A percentile compares a stretch with the other conserved stretches of the same genome.
Evolutionary conservation across 2,888 invertebrate genomes (phyloP).

Genomic region (Hypselothyrea guttata): DNA sequence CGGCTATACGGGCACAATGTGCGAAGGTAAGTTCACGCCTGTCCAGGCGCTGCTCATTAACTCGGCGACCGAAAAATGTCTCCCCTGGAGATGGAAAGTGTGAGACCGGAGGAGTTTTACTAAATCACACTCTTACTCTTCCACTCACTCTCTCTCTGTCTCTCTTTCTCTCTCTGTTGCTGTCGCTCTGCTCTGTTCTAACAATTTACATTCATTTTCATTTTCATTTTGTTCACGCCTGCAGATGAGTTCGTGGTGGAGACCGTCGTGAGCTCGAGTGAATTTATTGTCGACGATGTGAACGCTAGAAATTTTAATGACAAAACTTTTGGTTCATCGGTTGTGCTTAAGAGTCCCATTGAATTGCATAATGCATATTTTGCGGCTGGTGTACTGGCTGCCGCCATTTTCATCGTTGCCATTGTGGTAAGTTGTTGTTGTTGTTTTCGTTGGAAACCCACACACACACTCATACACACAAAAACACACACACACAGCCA

Average conservation of each 20-base stretch:
- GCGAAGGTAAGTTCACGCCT: constrained; percentile 85
- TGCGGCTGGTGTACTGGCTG: constrained; percentile 89
- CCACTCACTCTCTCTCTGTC: not conserved
- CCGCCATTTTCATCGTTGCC: constrained; percentile 89
- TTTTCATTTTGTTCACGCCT: constrained; percentile 38
- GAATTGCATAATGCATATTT: constrained; percentile 90
- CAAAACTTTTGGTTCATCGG: constrained; percentile 82
- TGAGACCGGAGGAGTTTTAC: not conserved
- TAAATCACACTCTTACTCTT: not conserved
- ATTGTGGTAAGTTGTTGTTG: constrained; percentile 85
- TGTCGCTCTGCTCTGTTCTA: constrained; percentile 20
- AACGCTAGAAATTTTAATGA: constrained; percentile 82
- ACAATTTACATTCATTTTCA: constrained; percentile 48
- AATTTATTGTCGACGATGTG: constrained; percentile 82
- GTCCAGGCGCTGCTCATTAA: constrained; percentile 33
- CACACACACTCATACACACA: constrained; percentile 15
- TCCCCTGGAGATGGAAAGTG: constrained; percentile 9
- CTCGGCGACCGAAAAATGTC: constrained; percentile 29
- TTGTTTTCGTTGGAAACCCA: not conserved
- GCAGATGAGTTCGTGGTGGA: constrained; percentile 88
- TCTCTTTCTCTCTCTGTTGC: not conserved
- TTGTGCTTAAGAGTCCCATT: constrained; percentile 83
- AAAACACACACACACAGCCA: constrained; percentile 4
- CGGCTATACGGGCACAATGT: constrained; percentile 90
- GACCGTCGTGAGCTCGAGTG: constrained; percentile 84